phyloP scores from a whole-genome alignment of 1,140 invertebrate species.

The Heterodera schachtii region DNA sequence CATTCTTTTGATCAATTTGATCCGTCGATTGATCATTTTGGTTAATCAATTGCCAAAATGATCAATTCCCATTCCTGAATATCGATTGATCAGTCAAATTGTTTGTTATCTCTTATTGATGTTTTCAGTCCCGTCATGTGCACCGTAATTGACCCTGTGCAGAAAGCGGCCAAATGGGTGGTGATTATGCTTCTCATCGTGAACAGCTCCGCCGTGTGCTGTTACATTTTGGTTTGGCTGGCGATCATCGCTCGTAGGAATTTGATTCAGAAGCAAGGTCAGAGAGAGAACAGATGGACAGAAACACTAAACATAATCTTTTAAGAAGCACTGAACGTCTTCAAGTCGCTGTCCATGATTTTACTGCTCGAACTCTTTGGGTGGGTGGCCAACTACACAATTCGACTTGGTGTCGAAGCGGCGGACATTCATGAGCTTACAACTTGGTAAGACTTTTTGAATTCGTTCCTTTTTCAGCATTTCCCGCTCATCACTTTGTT shows the following conservation, averaged over 20 bases:
- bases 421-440: conserved; percentile 8
- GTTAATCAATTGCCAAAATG: too few species aligned
- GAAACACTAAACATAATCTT: background rate
- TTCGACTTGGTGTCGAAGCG: conserved; percentile 15
- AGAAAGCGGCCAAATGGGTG: conserved; percentile 12
- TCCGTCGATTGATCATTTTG: too few species aligned
- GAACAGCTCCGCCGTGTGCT: conserved; percentile 14
- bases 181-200: conserved; percentile 21
- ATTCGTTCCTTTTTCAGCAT: too few species aligned
- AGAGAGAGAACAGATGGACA: background rate
- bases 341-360: conserved; percentile 26
- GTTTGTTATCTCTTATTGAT: background rate
- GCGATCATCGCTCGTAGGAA: background rate
- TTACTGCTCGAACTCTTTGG: conserved; percentile 22
- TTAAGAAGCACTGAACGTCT: conserved; percentile 16
- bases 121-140: conserved; percentile 28
- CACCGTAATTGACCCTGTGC: conserved; percentile 26
- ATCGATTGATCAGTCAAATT: background rate
- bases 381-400: conserved; percentile 18
- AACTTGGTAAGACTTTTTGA: background rate
- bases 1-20: background rate
- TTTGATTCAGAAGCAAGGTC: conserved; percentile 20
- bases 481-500: too few species aligned
- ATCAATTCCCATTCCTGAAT: too few species aligned
- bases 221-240: conserved; percentile 19